Evolutionary conservation across 1,140 invertebrate species (phyloP), one percentile per base, ranked within the genome.

Genomic region (Eueides isabella): DNA sequence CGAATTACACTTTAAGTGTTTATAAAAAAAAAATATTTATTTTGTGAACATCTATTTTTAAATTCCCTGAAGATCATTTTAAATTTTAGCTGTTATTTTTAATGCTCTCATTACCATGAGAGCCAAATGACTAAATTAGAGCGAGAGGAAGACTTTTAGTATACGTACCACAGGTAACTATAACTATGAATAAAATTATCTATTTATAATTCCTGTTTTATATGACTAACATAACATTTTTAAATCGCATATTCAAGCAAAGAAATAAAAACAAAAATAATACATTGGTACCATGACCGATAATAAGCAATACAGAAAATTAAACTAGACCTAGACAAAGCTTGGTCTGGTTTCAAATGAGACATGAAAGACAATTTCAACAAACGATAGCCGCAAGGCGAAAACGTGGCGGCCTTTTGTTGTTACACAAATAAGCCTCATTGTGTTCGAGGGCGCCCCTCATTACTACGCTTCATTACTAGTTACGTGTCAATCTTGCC

Each of bases 371-470:
- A 71, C 70, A 71, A 71, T 33, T 72, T 28, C 41, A 72, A 33
- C 71, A 61, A 66, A 72, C 63, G 71, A 72, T 55, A 29, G 71
- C 71, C 71, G 71, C 41, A 38, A 72, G 71, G 71, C 71, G 63
- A 63, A 41, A 63, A 72, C 71, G 64, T 72, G 71, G 62, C 71
- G 31, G 63, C 61, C 71, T 75, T 85, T 83, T 85, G 81, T 85
- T 82, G 78, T 79, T 72, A 78, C 75, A 82, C 74, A 81, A 85
- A 85, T 85, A 85, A 82, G 82, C 80, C 68, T 84, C 79, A 82
- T 84, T 85, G 75, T 78, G 78, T 74, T 67, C 48, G 75, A 77
- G 70, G 64, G 72, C 30, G 28, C 74, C 79, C 76, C 78, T 80
- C 80, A 82, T 83, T 82, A 81, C 77, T 72, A 67, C 65, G 71